Base-by-base conservation (phyloP, 2,113 vertebrate species). In the Nannobrachium achirus region DNA sequence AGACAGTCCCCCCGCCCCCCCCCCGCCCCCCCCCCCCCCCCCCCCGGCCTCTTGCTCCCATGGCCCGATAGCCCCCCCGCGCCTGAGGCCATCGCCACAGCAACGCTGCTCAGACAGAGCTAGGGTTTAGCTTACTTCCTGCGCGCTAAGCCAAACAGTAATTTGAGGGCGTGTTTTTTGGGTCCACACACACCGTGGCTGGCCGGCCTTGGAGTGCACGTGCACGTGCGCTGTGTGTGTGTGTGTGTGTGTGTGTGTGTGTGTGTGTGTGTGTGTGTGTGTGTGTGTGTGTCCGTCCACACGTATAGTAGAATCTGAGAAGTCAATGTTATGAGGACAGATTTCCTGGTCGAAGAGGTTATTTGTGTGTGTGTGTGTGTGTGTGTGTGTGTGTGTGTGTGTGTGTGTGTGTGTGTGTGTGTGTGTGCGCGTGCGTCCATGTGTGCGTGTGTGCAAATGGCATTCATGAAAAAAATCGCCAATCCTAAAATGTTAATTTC, bases 121-220 rank as follows among this genome's bases (percentile, higher is more conserved):
- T n/a, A n/a, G n/a, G 69, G 80, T 66, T 9, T 85, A 59, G 71
- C 66, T 68, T 84, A 75, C 80, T 83, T 84, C 84, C 82, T 86
- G 76, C 69, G 44, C 33, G 55, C 64, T 72, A 69, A 80, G 52
- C 71, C 80, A 81, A 73, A 73, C 80, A 61, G 73, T 84, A 87
- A 90, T 90, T 89, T 84, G 46, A 87, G 79, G 84, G 76, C 69
- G 86, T 77, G 81, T 81, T 75, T 81, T 71, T 66, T 74, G 69
- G 59, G 73, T 58, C n/a, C n/a, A 61, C 71, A 5, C 25, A 33
- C 25, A 33, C 25, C 25, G 25, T 33, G 25, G 25, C 25, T 33
- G 25, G 25, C 25, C 25, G 3, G 77, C 68, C 82, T 71, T 71
- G 79, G 80, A 60, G 62, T 56, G 33, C 49, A 56, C 14, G 51